phyloP scores from a whole-genome alignment of 2,888 invertebrate genomes.

The Nebria salina region DNA sequence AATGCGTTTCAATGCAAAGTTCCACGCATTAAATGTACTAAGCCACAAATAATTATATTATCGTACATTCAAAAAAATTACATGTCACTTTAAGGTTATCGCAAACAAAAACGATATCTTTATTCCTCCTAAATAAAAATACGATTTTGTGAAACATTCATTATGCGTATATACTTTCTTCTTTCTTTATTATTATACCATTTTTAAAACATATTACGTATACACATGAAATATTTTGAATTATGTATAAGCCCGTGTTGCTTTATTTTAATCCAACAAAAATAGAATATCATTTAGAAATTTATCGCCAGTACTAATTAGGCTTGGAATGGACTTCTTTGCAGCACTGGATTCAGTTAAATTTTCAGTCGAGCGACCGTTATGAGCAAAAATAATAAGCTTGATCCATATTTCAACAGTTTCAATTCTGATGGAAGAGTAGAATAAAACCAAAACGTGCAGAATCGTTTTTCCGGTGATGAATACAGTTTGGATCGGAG shows the following conservation, averaged over 20 bases:
- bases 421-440: not conserved
- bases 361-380: not conserved
- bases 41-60: not conserved
- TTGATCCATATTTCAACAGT: constrained; percentile 30
- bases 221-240: too few species aligned
- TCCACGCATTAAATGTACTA: not conserved
- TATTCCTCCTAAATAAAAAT: not conserved
- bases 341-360: constrained; percentile 29
- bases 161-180: not conserved
- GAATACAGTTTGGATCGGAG: constrained; percentile 25
- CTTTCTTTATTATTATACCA: not conserved
- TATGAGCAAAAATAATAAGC: not conserved
- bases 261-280: constrained; percentile 14
- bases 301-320: constrained; percentile 42
- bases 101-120: not conserved
- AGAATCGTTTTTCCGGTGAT: constrained; percentile 37
- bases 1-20: not conserved
- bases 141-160: not conserved
- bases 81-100: constrained; percentile 3
- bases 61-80: not conserved
- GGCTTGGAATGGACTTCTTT: constrained; percentile 29
- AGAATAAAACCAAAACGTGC: constrained; percentile 13
- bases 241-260: too few species aligned
- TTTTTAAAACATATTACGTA: too few species aligned
- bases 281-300: constrained; percentile 37